Evolutionary conservation across 2,797 vertebrate genomes (phyloP).

Genomic region (Hylomyscus alleni): DNA sequence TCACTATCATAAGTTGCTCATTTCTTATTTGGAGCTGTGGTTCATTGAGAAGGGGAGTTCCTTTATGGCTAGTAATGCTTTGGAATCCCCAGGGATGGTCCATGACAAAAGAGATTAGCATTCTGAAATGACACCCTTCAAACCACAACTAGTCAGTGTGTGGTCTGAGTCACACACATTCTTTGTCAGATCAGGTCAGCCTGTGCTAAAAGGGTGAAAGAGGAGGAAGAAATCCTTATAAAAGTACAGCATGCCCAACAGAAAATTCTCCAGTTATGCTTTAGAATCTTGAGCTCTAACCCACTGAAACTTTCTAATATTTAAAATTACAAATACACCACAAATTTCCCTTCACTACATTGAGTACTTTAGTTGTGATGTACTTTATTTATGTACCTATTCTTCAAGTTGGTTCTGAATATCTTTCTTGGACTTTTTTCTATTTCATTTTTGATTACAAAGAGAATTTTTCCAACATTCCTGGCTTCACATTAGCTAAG

Average conservation of each 20-base stretch:
- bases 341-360: neutral
- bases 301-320: slow-evolving; percentile 30
- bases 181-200: slow-evolving; percentile 65
- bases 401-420: slow-evolving; percentile 24
- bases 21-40: slow-evolving; percentile 70
- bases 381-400: neutral
- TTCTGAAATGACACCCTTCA: slow-evolving; percentile 82
- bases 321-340: slow-evolving; percentile 54
- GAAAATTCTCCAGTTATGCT: slow-evolving; percentile 44
- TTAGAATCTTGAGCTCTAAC: slow-evolving; percentile 65
- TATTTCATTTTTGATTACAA: neutral
- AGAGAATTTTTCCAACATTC: slow-evolving; percentile 49
- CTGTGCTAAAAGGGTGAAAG: slow-evolving; percentile 48
- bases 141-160: slow-evolving; percentile 82
- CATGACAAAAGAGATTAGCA: slow-evolving; percentile 81
- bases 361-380: neutral
- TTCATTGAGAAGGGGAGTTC: slow-evolving; percentile 78
- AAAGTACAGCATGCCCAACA: slow-evolving; percentile 71
- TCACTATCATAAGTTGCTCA: slow-evolving; percentile 68
- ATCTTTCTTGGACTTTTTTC: slow-evolving; percentile 20
- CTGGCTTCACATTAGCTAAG: slow-evolving; percentile 19
- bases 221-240: slow-evolving; percentile 70
- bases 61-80: slow-evolving; percentile 69
- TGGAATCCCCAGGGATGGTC: slow-evolving; percentile 88
- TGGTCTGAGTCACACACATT: slow-evolving; percentile 86